A percentile compares a stretch with the other conserved stretches of the same genome.
Evolutionary conservation across 2,888 invertebrate species (phyloP).

Genomic region (Lomographa bimaculata): DNA sequence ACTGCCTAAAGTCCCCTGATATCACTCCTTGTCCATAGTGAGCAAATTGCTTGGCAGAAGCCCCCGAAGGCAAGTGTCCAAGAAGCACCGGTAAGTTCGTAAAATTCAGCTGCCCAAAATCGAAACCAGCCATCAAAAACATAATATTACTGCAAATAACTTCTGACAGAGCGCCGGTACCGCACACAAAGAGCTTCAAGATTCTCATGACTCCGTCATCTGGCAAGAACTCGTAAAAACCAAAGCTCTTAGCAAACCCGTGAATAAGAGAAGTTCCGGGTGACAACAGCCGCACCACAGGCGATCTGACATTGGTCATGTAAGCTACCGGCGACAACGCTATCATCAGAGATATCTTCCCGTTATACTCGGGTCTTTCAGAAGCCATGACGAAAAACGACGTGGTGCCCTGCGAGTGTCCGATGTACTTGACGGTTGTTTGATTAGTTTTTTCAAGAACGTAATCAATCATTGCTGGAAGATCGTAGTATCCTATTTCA

Average conservation of each 20-base stretch:
- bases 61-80: slow-evolving; percentile 80
- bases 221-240: slow-evolving; percentile 86
- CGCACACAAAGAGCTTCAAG: slow-evolving; percentile 71
- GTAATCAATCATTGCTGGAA: slow-evolving; percentile 92
- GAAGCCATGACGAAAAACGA: slow-evolving; percentile 83
- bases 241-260: slow-evolving; percentile 58
- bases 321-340: slow-evolving; percentile 84
- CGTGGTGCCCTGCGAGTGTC: slow-evolving; percentile 88
- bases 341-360: slow-evolving; percentile 79
- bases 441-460: slow-evolving; percentile 79
- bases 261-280: slow-evolving; percentile 47
- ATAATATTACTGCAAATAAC: slow-evolving; percentile 83
- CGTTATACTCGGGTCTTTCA: slow-evolving; percentile 78
- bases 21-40: slow-evolving; percentile 80
- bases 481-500: slow-evolving; percentile 89
- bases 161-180: slow-evolving; percentile 62
- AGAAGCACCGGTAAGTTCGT: slow-evolving; percentile 82
- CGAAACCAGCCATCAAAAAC: slow-evolving; percentile 84
- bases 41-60: slow-evolving; percentile 74
- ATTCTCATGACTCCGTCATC: slow-evolving; percentile 71
- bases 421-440: slow-evolving; percentile 85
- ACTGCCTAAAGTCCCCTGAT: slow-evolving; percentile 55
- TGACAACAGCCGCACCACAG: slow-evolving; percentile 54
- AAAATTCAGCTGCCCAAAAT: slow-evolving; percentile 81
- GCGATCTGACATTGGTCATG: slow-evolving; percentile 63